Percentiles rank a stretch among this genome's conserved stretches.
Conservation (phyloP, 2,113 vertebrate genomes). For the Suricata suricatta region DNA sequence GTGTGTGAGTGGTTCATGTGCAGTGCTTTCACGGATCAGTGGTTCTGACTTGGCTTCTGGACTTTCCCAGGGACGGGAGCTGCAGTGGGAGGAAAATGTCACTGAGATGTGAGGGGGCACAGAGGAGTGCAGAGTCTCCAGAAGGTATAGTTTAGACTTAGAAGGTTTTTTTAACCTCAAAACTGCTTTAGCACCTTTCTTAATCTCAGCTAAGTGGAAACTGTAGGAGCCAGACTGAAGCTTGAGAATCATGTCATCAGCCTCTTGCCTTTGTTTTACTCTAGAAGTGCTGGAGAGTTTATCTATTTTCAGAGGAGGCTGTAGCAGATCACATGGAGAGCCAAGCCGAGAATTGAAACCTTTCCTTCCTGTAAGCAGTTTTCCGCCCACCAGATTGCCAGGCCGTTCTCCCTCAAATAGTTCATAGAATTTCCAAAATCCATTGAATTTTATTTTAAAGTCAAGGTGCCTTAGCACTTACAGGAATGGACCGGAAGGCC, state of each 20-base stretch:
- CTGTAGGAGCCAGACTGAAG: neutral
- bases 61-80: neutral
- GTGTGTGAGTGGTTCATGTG: neutral
- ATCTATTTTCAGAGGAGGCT: constrained; percentile 12
- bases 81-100: neutral
- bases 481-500: neutral
- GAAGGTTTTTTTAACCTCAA: neutral
- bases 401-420: neutral
- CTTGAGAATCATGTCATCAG: constrained; percentile 31
- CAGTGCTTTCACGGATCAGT: neutral
- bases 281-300: neutral
- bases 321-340: neutral
- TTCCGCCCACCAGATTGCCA: neutral
- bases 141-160: constrained; percentile 26
- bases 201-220: constrained; percentile 16
- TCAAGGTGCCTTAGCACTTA: neutral
- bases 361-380: neutral
- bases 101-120: neutral
- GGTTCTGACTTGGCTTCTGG: neutral
- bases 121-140: neutral
- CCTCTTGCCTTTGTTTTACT: constrained; percentile 46
- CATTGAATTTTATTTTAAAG: neutral
- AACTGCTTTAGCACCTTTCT: constrained; percentile 38
- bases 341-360: neutral
- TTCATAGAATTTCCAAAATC: neutral